Base-by-base conservation (phyloP, 2,888 invertebrate species). In the Orthonevra nobilis region DNA sequence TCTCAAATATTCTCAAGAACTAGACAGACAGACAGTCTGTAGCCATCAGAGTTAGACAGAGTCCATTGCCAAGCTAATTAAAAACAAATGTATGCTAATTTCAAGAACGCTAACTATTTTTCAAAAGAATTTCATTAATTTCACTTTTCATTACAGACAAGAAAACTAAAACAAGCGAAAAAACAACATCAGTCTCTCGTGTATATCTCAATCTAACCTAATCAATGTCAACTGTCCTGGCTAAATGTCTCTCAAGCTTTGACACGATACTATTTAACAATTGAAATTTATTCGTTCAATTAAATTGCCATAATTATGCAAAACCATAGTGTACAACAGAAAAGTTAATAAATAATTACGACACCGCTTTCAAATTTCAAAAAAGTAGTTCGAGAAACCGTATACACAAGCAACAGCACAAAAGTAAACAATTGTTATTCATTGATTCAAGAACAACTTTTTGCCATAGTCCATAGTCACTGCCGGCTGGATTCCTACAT, bases 401-500 rank as follows among this genome's bases (percentile, higher is more conserved):
- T n/a, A 50, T 7, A 23, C 20, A 36, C 6, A 10, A 38, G 19
- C 12, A n/a, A 23, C 30, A 42, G 15, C 15, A 52, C 36, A 63
- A 30, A 23, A 60, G 54, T 52, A 69, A 40, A 68, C 23, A 42
- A 30, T 79, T 79, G 48, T 46, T 79, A 79, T 79, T 79, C 79
- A 79, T 73, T 15, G 61, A 73, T 73, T 79, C 79, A 56, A 73
- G 61, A 79, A 79, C 79, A 73, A 79, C 79, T 79, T 79, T 68
- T 42, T 50, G 79, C 66, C 79, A 79, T 73, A 79, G 68, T 61
- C 73, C 73, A 73, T 73, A 40, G 61, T 66, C 68, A 60, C 69
- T 60, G 66, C 46, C 36, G 50, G 54, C 28, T 44, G 28, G 72
- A 36, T n/a, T n/a, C n/a, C n/a, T n/a, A n/a, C n/a, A n/a, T 63